Conservation (phyloP, 2,888 invertebrate genomes). For the Synergus umbraculus region DNA sequence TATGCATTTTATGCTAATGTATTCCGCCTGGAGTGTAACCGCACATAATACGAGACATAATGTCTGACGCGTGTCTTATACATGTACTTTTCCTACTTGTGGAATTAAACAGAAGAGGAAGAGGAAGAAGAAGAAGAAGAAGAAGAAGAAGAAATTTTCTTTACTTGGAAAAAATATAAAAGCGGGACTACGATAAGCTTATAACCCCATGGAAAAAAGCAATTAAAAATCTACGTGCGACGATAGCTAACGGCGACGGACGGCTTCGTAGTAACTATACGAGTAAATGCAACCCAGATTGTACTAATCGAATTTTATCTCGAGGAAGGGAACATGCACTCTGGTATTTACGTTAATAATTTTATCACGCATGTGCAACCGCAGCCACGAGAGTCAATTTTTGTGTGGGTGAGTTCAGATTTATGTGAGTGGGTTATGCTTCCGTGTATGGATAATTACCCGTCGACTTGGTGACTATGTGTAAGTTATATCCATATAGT, state of each 20-base stretch:
- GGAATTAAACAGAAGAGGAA: slow-evolving; percentile 21
- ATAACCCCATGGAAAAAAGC: slow-evolving; percentile 59
- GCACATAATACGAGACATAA: neutral
- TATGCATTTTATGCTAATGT: neutral
- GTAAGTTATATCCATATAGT: slow-evolving; percentile 11
- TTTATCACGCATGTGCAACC: slow-evolving; percentile 64
- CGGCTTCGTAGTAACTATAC: slow-evolving; percentile 40
- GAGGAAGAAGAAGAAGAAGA: slow-evolving; percentile 4
- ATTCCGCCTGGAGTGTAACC: neutral
- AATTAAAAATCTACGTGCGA: slow-evolving; percentile 65
- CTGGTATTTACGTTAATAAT: slow-evolving; percentile 70
- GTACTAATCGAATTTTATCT: slow-evolving; percentile 63
- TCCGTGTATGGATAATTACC: slow-evolving; percentile 28
- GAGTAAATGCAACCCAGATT: slow-evolving; percentile 52
- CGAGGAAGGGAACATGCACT: slow-evolving; percentile 64
- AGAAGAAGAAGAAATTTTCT: slow-evolving; percentile 29
- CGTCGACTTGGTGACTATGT: neutral
- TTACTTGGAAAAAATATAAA: slow-evolving; percentile 49
- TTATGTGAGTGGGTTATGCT: neutral
- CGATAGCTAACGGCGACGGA: slow-evolving; percentile 56
- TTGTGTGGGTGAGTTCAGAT: neutral
- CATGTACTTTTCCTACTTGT: slow-evolving; percentile 18
- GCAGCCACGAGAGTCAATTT: slow-evolving; percentile 6
- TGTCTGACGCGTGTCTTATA: slow-evolving; percentile 1
- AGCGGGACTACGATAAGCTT: slow-evolving; percentile 50